Evolutionary conservation across 30 jellyfish, hydroid and myxozoan genomes (phyloP), one percentile per base, ranked within the genome.

Genomic region (Cassiopea andromeda): DNA sequence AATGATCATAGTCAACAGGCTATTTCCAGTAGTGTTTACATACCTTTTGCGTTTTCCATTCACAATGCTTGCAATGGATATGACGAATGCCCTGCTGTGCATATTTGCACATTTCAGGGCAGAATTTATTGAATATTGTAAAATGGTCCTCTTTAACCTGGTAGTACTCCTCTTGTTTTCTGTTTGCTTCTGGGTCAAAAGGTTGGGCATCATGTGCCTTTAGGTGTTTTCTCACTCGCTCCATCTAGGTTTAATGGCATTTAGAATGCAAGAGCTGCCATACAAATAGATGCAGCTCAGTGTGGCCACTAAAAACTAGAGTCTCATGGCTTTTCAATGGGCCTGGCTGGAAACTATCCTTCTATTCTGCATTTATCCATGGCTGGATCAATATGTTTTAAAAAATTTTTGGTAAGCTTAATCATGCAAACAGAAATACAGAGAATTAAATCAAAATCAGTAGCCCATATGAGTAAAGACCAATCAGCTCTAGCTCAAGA

Each of bases 11-110:
- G 38, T 27, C 38, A 27, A 27, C 0, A 27, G 38, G 38, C 2
- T 64, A 64, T 64, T 64, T 64, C 73, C 27, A 14, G 5, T 27
- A 64, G 15, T 14, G 15, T 60, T 13, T 15, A 85, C 67, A 48
- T 78, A 87, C 94, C 94, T 87, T 87, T 19, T 87, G 94, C 0
- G 94, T 87, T 70, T 82, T 87, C 94, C 94, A 87, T 58, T 77
- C 88, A 69, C 94, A 87, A 78, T 87, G 90, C 66, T 87, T 87
- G 88, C 94, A 87, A 69, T 87, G 94, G 72, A 87, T 87, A 69
- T 87, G 94, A 9, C 94, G 54, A 8, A 87, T 87, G 68, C 94
- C 94, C 69, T 87, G 94, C 44, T 46, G 85, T 48, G 94, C 94
- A 78, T 87, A 87, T 75, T 87, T 87, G 90, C 94, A 87, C 90